Evolutionary conservation across 1,140 invertebrate species (phyloP).

Genomic region (Antheraea pernyi): DNA sequence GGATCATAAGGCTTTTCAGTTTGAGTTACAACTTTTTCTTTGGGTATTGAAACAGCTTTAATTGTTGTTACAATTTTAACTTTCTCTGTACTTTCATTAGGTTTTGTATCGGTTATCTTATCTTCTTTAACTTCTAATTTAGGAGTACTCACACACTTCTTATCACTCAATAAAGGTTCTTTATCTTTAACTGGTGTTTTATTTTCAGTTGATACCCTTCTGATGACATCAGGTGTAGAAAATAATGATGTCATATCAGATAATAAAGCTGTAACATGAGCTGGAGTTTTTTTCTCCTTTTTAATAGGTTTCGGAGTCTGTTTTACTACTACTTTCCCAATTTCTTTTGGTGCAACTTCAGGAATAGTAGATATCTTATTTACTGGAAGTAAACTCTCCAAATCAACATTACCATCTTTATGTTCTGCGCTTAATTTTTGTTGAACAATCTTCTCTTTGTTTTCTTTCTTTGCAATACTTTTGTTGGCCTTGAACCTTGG

Average conservation of each 20-base stretch:
- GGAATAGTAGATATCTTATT: slow-evolving; percentile 32
- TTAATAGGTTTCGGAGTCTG: slow-evolving; percentile 74
- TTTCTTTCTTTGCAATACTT: slow-evolving; percentile 54
- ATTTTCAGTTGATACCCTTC: slow-evolving; percentile 80
- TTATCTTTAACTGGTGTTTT: slow-evolving; percentile 59
- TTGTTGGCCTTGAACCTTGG: slow-evolving; percentile 54
- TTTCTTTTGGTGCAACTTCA: slow-evolving; percentile 29
- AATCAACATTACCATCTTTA: slow-evolving; percentile 38
- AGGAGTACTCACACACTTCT: slow-evolving; percentile 48
- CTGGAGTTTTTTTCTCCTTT: slow-evolving; percentile 85
- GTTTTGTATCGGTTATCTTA: slow-evolving; percentile 34
- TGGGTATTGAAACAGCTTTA: slow-evolving; percentile 54
- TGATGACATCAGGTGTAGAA: slow-evolving; percentile 88
- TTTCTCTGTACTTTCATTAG: slow-evolving; percentile 34
- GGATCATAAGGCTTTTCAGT: slow-evolving; percentile 60
- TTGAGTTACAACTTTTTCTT: slow-evolving; percentile 38
- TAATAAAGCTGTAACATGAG: slow-evolving; percentile 80
- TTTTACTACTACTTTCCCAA: slow-evolving; percentile 58
- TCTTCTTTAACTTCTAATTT: slow-evolving; percentile 36
- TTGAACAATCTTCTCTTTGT: slow-evolving; percentile 59
- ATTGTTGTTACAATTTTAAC: slow-evolving; percentile 37
- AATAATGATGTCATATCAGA: slow-evolving; percentile 85
- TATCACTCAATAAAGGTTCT: slow-evolving; percentile 31
- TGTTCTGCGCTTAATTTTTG: slow-evolving; percentile 44
- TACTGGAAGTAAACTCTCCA: slow-evolving; percentile 37